Conservation (phyloP, 2,888 invertebrate genomes). For the Mongoloraphidia duomilia region DNA sequence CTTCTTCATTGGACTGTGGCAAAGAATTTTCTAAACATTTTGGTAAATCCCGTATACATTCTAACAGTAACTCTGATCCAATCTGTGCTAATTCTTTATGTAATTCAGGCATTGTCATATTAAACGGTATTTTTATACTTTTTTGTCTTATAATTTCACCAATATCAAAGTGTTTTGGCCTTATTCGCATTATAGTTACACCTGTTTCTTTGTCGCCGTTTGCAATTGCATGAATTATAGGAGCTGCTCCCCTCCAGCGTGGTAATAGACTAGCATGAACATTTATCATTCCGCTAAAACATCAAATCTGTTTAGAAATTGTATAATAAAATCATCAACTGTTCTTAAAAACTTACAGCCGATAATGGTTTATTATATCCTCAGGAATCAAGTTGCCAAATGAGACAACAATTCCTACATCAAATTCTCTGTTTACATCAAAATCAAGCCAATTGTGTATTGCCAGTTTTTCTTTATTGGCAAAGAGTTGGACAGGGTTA, state of each 20-base stretch:
- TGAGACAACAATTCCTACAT: slow-evolving; percentile 82
- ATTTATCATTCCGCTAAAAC: slow-evolving; percentile 75
- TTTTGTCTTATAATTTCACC: slow-evolving; percentile 53
- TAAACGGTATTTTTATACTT: slow-evolving; percentile 35
- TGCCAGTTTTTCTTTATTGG: slow-evolving; percentile 40
- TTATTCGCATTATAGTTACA: slow-evolving; percentile 76
- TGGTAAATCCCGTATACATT: slow-evolving; percentile 45
- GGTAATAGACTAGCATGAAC: slow-evolving; percentile 88
- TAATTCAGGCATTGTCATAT: slow-evolving; percentile 51
- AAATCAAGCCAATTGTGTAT: slow-evolving; percentile 51
- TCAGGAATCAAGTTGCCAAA: slow-evolving; percentile 84
- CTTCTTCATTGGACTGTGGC: slow-evolving; percentile 44
- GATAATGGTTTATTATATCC: slow-evolving; percentile 59
- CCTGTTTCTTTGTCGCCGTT: slow-evolving; percentile 72
- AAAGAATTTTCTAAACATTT: slow-evolving; percentile 37
- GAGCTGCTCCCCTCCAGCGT: slow-evolving; percentile 86
- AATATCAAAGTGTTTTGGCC: slow-evolving; percentile 66
- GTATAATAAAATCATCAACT: slow-evolving; percentile 6
- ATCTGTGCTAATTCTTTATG: slow-evolving; percentile 45
- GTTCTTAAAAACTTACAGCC: slow-evolving; percentile 47
- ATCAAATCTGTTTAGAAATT: slow-evolving; percentile 11
- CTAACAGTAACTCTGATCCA: slow-evolving; percentile 52
- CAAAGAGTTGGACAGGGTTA: slow-evolving; percentile 55
- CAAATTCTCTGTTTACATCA: slow-evolving; percentile 39
- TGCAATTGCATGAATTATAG: slow-evolving; percentile 72